A percentile compares a stretch with the other conserved stretches of the same genome.
These are phyloP conservation scores for Allophyes oxyacanthae DNA, from an alignment of 2,888 invertebrate genomes.

Conservation along the genomic window DNA sequence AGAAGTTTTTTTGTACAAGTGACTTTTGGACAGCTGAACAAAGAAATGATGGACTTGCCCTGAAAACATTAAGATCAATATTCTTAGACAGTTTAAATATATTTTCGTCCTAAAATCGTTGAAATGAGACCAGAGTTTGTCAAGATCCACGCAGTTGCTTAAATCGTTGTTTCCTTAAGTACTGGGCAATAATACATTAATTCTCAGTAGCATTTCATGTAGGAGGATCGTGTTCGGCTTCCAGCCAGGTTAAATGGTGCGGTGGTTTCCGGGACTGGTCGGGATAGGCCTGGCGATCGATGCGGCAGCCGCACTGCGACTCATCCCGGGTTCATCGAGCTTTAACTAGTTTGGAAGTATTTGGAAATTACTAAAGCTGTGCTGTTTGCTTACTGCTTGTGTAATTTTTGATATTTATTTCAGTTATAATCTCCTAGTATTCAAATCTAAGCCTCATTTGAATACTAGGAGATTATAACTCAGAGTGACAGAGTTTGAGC, in stretches of 20 bases:
- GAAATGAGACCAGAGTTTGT: slow-evolving; percentile 15
- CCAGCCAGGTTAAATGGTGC: slow-evolving; percentile 44
- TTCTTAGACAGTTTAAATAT: background rate
- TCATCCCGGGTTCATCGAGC: slow-evolving; percentile 51
- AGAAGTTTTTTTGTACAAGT: too few relatives aligned
- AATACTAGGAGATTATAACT: too few relatives aligned
- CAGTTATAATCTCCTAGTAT: too few relatives aligned
- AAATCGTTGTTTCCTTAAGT: slow-evolving; percentile 7
- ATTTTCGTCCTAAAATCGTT: background rate
- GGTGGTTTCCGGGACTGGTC: slow-evolving; percentile 55
- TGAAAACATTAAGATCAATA: background rate
- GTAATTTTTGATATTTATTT: too few relatives aligned
- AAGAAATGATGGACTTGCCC: background rate
- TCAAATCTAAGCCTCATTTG: too few relatives aligned
- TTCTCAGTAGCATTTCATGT: slow-evolving; percentile 20
- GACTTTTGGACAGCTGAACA: background rate
- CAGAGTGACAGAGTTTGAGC: too few relatives aligned
- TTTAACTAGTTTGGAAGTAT: slow-evolving; percentile 43
- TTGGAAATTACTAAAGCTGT: slow-evolving; percentile 25
- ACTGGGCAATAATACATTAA: slow-evolving; percentile 16
- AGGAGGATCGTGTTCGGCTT: slow-evolving; percentile 30
- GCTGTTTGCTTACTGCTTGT: too few relatives aligned
- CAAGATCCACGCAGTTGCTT: slow-evolving; percentile 1
- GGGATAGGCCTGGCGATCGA: slow-evolving; percentile 69
- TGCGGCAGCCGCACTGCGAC: slow-evolving; percentile 74